phyloP scores from a whole-genome alignment of 2,797 vertebrate species.

The Megaceryle alcyon region DNA sequence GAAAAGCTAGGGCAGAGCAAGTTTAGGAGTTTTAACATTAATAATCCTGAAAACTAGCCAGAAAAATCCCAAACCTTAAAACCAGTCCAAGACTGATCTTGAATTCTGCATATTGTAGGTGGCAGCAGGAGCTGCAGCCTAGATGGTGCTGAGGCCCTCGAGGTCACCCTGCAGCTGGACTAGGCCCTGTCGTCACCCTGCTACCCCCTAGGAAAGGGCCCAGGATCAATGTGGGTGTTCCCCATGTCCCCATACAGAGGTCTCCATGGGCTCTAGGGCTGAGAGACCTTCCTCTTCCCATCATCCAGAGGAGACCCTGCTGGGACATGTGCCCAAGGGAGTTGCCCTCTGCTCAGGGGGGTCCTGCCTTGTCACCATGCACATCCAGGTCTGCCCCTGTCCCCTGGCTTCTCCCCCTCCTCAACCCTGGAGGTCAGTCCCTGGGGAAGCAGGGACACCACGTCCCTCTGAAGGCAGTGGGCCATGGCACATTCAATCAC shows the following conservation, averaged over 20 bases:
- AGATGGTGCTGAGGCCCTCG: not conserved
- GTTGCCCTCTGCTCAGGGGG: not conserved
- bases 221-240: not conserved
- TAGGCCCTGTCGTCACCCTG: not conserved
- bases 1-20: not conserved
- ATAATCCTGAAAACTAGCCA: not conserved
- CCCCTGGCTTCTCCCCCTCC: not conserved
- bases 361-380: fast-evolving
- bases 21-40: not conserved
- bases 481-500: not conserved
- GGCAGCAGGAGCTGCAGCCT: not conserved
- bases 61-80: not conserved
- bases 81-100: not conserved
- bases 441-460: not conserved
- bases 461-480: not conserved
- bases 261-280: fast-evolving
- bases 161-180: not conserved
- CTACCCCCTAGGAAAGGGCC: not conserved
- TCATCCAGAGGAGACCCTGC: not conserved
- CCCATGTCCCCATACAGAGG: fast-evolving
- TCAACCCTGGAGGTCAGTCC: not conserved
- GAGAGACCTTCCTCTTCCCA: not conserved
- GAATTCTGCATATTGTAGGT: not conserved
- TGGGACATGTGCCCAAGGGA: fast-evolving
- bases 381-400: not conserved